Base-by-base conservation (phyloP, 2,113 vertebrate species). In the Corvus hawaiiensis region DNA sequence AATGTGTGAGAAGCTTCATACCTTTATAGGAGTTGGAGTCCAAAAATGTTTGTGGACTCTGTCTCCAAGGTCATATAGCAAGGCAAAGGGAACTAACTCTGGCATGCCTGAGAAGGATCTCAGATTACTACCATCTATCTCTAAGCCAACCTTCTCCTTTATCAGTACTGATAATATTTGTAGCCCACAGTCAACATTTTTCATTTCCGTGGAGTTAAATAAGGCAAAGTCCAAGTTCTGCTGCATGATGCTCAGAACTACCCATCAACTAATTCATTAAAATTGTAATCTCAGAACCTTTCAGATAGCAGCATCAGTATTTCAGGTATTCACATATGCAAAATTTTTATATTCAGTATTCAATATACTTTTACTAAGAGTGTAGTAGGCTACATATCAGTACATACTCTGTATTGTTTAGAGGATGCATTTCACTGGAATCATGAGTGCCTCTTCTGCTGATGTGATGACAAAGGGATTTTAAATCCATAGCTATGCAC, bases 181-280 rank as follows among this genome's bases (percentile, higher is more conserved):
- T 58, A 81, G 24, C 6, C 23, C 21, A 26, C 24, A 64, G n/a
- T 13, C 35, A 3, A 0, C 0, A 0, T 11, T 41, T 6, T 44
- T 87, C n/a, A 75, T 14, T 4, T 6, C 7, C 22, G 37, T 12
- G 26, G 27, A 85, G 17, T 11, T 59, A 35, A 48, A 55, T 39
- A 87, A 63, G 22, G 35, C 13, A 54, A 64, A 55, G 11, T 49
- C 22, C 8, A 14, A 49, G n/a, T 72, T 93, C 43, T 56, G 13
- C 19, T 79, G 7, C 3, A 5, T 10, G 4, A 9, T n/a, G 4
- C 10, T 74, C 33, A 48, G 9, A 89, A 27, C 17, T n/a, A 64
- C 20, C 8, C 13, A n/a, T 18, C 2, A 4, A 51, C 1, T 2
- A 44, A 78, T 63, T 63, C 32, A 51, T 55, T 74, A 35, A 61